Evolutionary conservation across 1,140 invertebrate genomes (phyloP), one percentile per base, ranked within the genome.

Genomic region (Drosophila paulistorum): DNA sequence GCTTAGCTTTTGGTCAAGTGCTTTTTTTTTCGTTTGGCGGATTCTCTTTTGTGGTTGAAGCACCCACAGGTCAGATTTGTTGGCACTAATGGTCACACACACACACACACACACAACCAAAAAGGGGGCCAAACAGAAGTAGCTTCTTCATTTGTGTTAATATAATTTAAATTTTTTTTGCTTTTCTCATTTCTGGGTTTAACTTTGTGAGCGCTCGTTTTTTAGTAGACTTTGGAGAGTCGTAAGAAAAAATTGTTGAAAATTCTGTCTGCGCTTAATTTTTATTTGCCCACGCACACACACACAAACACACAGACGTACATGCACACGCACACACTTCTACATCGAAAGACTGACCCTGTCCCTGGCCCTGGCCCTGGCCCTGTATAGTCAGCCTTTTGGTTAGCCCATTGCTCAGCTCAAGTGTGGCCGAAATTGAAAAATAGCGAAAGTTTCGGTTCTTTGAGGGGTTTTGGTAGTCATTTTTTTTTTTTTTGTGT

Each of bases 211-310:
- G 6, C 30, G 13, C 17, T 42, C 14, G 71, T 65, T 39, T 77
- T 79, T 86, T 83, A 86, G 83, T 82, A 80, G 76, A 65, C 83
- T 70, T 80, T 77, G 80, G 83, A 89, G 84, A 87, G 84, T 87
- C 77, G 77, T 87, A 74, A 64, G 23, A 45, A 62, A 62, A 86
- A 76, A 82, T 60, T 77, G 65, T 45, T 65, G 58, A 51, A 67
- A 68, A 70, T 71, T 67, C 33, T 35, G 51, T 55, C 54, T 70
- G 48, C 42, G 68, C 58, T 67, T 67, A 59, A 48, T 66, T 63
- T 69, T 65, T 65, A 61, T 77, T 64, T 57, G 57, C 61, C 45
- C 39, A 26, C 75, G 70, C 61, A 74, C 71, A 62, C 67, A 75
- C 67, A 75, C 67, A 9, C 62, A 76, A 23, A 23, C 67, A 78